Evolutionary conservation across 2,797 vertebrate genomes (phyloP).

Genomic region (Melanitta fusca): DNA sequence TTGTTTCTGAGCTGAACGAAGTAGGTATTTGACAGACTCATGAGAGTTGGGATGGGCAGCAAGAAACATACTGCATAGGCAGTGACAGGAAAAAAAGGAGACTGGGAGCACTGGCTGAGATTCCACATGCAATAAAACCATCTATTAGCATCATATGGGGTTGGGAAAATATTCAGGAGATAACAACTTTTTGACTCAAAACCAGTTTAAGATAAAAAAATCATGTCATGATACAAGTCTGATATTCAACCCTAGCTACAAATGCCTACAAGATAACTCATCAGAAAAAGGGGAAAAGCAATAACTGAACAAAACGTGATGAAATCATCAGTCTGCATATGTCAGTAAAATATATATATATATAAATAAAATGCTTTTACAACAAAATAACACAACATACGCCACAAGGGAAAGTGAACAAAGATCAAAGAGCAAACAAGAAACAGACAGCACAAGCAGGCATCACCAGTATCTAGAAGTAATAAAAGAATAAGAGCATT

Average conservation of each 20-base stretch:
- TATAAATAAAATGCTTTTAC: neutral
- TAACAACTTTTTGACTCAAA: neutral
- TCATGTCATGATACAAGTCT: neutral
- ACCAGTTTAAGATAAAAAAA: neutral
- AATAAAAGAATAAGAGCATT: neutral
- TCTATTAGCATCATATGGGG: rapidly evolving
- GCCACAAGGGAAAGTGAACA: neutral
- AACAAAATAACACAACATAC: neutral
- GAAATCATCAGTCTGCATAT: neutral
- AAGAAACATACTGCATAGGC: neutral
- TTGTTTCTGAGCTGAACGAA: neutral
- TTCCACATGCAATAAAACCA: neutral
- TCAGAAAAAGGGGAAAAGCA: neutral
- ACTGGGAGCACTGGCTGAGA: neutral
- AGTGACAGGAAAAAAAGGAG: neutral
- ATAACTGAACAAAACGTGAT: neutral
- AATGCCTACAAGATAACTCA: neutral
- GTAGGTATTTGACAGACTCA: neutral
- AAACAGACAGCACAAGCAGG: conserved; percentile 29
- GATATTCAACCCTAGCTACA: neutral
- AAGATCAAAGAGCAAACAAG: conserved; percentile 50
- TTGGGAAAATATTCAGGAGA: neutral
- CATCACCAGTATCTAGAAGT: neutral
- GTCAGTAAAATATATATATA: neutral
- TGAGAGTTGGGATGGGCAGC: neutral